Conservation (phyloP, 2,113 vertebrate species). For the Gallinago undulata region DNA sequence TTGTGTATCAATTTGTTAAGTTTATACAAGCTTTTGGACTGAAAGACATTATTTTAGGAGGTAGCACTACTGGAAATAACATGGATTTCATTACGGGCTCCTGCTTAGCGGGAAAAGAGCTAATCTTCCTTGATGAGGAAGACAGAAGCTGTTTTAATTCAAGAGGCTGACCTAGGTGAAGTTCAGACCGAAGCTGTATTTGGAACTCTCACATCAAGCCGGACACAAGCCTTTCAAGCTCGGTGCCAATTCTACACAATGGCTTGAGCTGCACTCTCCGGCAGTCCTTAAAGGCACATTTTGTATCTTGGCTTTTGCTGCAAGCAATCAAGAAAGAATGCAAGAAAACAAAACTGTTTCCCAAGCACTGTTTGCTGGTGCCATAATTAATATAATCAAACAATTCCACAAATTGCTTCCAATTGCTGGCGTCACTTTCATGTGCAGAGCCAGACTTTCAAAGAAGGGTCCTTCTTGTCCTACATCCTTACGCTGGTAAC, state of each 20-base stretch:
- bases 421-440: slow-evolving; percentile 81
- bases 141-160: slow-evolving; percentile 57
- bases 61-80: slow-evolving; percentile 7
- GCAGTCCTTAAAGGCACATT: slow-evolving; percentile 69
- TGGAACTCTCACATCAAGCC: slow-evolving; percentile 63
- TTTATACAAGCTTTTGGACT: background rate
- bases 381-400: slow-evolving; percentile 79
- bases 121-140: slow-evolving; percentile 43
- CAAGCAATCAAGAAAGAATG: slow-evolving; percentile 82
- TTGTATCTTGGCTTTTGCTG: slow-evolving; percentile 71
- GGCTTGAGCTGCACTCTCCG: slow-evolving; percentile 44
- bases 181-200: background rate
- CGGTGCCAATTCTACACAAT: slow-evolving; percentile 71
- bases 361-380: slow-evolving; percentile 76
- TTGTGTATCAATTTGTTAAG: background rate
- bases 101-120: background rate
- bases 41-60: background rate
- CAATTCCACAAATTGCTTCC: slow-evolving; percentile 80
- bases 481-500: slow-evolving; percentile 61
- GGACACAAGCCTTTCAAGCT: slow-evolving; percentile 70
- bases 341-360: slow-evolving; percentile 77
- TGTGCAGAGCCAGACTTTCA: slow-evolving; percentile 74
- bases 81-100: slow-evolving; percentile 15
- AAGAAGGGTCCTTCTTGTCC: slow-evolving; percentile 67
- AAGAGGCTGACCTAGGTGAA: slow-evolving; percentile 63